A percentile compares a stretch with the other conserved stretches of the same genome.
Conservation (phyloP, 2,888 invertebrate genomes). For the Sycophila texana region DNA sequence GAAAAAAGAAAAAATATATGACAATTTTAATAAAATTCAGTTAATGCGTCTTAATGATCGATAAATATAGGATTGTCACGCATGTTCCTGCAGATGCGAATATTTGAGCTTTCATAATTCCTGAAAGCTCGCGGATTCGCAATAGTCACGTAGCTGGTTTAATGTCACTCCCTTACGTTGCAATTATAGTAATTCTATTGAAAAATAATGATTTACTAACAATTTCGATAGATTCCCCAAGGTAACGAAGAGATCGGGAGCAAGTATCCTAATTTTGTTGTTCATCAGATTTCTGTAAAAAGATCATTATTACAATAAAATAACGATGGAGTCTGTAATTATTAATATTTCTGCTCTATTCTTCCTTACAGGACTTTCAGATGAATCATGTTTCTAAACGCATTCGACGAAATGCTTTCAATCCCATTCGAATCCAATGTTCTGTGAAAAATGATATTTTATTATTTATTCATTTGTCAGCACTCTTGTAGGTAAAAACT, state of each 20-base stretch:
- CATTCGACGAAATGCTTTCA: constrained; percentile 73
- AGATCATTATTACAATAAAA: neutral
- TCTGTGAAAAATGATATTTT: constrained; percentile 64
- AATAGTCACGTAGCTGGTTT: too few relatives aligned
- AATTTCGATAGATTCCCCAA: constrained; percentile 75
- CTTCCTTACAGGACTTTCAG: constrained; percentile 78
- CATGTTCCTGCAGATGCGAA: too few relatives aligned
- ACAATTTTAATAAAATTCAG: neutral
- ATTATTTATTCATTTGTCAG: neutral
- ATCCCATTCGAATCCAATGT: constrained; percentile 75
- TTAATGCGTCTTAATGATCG: neutral
- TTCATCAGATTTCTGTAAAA: constrained; percentile 76
- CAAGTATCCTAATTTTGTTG: constrained; percentile 75
- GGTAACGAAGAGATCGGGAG: constrained; percentile 74
- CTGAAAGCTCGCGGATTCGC: too few relatives aligned
- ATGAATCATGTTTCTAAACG: constrained; percentile 75
- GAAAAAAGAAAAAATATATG: constrained; percentile 7
- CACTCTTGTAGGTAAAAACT: neutral
- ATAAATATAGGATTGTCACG: too few relatives aligned
- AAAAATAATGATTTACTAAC: constrained; percentile 73
- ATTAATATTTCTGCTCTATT: constrained; percentile 44
- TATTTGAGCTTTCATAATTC: too few relatives aligned
- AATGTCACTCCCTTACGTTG: too few relatives aligned
- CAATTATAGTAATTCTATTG: neutral
- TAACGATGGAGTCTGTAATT: neutral